These are phyloP conservation scores for Eilema depressum DNA, from an alignment of 2,888 invertebrate species.

Conservation along the genomic window DNA sequence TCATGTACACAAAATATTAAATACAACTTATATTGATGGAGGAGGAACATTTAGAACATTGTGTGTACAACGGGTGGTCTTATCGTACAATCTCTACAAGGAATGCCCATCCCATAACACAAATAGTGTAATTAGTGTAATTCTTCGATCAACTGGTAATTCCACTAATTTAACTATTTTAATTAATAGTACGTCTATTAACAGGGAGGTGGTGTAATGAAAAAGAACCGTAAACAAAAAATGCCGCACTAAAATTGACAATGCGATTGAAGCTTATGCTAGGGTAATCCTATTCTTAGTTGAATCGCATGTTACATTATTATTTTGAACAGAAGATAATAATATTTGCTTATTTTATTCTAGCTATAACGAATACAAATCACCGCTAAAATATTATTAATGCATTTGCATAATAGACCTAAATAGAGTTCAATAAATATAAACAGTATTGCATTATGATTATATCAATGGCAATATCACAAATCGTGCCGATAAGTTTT, in stretches of 20 bases:
- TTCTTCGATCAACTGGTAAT: not conserved
- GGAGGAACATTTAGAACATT: not conserved
- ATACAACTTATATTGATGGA: not conserved
- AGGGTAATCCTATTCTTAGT: not conserved
- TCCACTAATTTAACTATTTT: not conserved
- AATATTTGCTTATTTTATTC: not conserved
- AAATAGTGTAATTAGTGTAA: not conserved
- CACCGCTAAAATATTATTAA: not conserved
- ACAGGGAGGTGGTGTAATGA: not conserved
- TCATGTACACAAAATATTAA: not conserved
- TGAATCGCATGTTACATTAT: not conserved
- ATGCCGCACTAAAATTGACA: not conserved
- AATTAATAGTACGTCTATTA: not conserved
- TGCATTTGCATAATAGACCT: slow-evolving; percentile 7
- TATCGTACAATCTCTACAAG: not conserved
- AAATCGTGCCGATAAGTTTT: slow-evolving; percentile 31
- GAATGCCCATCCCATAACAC: not conserved
- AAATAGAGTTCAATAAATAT: slow-evolving; percentile 17
- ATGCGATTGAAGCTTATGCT: not conserved
- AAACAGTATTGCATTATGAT: slow-evolving; percentile 21
- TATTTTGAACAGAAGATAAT: not conserved
- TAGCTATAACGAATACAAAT: not conserved
- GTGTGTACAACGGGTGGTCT: not conserved
- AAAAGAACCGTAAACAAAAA: too few species aligned
- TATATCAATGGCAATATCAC: slow-evolving; percentile 27